phyloP scores from a whole-genome alignment of 1,140 invertebrate species.

The Sitodiplosis mosellana region DNA sequence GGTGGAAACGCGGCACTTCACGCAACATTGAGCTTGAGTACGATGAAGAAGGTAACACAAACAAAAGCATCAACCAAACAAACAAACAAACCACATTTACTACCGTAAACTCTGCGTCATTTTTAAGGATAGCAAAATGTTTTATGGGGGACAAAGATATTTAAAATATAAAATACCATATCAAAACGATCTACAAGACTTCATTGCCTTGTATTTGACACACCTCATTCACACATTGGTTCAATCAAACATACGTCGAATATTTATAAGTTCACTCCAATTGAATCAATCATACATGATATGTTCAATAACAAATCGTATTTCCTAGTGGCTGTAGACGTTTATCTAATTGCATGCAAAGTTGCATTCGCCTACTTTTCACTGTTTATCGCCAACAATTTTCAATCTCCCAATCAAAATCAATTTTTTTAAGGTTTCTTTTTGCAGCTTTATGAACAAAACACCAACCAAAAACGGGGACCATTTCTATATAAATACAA shows the following conservation, averaged over 20 bases:
- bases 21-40: conserved; percentile 42
- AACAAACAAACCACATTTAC: neutral
- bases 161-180: too few relatives aligned
- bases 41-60: conserved; percentile 50
- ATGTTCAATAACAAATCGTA: neutral
- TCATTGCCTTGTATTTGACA: too few relatives aligned
- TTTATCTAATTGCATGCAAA: neutral
- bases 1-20: conserved; percentile 56
- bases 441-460: neutral
- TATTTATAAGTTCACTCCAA: neutral
- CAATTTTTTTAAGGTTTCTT: too few relatives aligned
- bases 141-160: too few relatives aligned
- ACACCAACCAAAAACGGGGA: neutral
- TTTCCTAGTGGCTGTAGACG: neutral
- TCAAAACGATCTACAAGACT: too few relatives aligned
- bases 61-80: neutral
- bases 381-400: too few relatives aligned
- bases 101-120: neutral
- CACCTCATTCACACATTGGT: too few relatives aligned
- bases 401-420: too few relatives aligned
- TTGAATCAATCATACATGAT: neutral
- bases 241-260: neutral
- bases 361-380: neutral
- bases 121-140: too few relatives aligned
- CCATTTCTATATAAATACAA: neutral